Percentiles rank a stretch among this genome's conserved stretches.
phyloP scores from a whole-genome alignment of 64 coral and sea anemone genomes.

The Stichodactyla helianthus region DNA sequence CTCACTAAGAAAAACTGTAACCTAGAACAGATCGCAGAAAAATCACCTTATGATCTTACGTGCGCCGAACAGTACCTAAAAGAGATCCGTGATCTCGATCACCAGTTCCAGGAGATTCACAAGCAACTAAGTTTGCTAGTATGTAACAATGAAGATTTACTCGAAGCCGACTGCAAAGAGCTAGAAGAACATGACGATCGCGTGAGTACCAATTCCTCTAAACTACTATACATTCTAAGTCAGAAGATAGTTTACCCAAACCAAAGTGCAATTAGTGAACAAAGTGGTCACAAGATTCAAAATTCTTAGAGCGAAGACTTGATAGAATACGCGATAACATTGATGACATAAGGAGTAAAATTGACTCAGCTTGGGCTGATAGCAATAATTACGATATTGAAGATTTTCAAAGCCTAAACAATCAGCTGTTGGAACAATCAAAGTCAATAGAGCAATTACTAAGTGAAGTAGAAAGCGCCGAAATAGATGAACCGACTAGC shows the following conservation, averaged over 20 bases:
- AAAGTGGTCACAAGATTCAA: not conserved
- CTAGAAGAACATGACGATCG: not conserved
- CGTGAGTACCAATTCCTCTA: conserved; percentile 1
- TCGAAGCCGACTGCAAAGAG: conserved; percentile 11
- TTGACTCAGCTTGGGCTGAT: not conserved
- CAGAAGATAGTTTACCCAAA: not conserved
- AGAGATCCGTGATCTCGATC: not conserved
- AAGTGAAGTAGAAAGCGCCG: not conserved
- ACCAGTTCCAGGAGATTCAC: conserved; percentile 13
- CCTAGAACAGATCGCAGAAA: not conserved
- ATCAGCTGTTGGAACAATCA: conserved; percentile 8
- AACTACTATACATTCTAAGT: not conserved
- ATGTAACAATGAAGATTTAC: not conserved
- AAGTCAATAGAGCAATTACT: no score
- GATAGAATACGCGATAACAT: not conserved
- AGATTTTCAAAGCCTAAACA: not conserved
- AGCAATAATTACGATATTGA: conserved; percentile 9
- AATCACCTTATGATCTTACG: not conserved
- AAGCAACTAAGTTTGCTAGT: not conserved
- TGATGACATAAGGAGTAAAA: not conserved
- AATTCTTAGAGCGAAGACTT: not conserved
- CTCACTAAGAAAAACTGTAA: conserved; percentile 2
- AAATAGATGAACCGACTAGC: not conserved
- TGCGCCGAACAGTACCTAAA: conserved; percentile 10
- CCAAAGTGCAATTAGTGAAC: not conserved